Base-by-base conservation (phyloP, 2,888 invertebrate species). In the Coelinius sp. region DNA sequence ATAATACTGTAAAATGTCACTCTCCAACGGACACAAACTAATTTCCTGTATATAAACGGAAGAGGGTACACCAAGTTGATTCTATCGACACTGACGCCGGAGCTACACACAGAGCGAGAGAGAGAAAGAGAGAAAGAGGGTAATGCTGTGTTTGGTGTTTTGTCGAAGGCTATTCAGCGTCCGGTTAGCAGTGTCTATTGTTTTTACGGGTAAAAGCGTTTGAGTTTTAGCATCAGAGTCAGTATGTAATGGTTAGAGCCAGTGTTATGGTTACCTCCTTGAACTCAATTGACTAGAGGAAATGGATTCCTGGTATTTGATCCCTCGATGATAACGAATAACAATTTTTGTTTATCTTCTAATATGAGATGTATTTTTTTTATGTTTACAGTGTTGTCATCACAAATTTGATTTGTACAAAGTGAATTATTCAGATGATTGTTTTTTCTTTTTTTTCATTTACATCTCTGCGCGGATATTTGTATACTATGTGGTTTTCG, bases 1-100 rank as follows among this genome's bases (percentile, higher is more conserved):
- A 59, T 56, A 25, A 20, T 41, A 24, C 38, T 22, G 63, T 41
- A 63, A 41, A 41, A 63, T 59, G 63, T 63, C 41, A 63, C 41
- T 63, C 63, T 63, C 63, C 38, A 41, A 41, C 56, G 38, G 68
- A 68, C 69, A 78, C 76, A 76, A 75, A 76, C 76, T 77, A 79
- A 80, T 80, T 80, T 80, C 79, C 79, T 77, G 77, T 71, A 69
- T 52, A 64, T 64, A 56, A 68, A 63, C 41, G 41, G 38, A 63
- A 24, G 41, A 24, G 41, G 38, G 41, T 25, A 63, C 38, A 63
- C 24, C 38, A 41, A 41, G 41, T 63, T 41, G 22, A 63, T 63
- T 41, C 38, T 59, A 59, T 59, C 59, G 17, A 10, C 8, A 17
- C 31, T 35, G 35, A 56, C 56, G n/a, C 35, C 31, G 14, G 3